phyloP scores from a whole-genome alignment of 2,888 invertebrate genomes.

The Myopa tessellatipennis region DNA sequence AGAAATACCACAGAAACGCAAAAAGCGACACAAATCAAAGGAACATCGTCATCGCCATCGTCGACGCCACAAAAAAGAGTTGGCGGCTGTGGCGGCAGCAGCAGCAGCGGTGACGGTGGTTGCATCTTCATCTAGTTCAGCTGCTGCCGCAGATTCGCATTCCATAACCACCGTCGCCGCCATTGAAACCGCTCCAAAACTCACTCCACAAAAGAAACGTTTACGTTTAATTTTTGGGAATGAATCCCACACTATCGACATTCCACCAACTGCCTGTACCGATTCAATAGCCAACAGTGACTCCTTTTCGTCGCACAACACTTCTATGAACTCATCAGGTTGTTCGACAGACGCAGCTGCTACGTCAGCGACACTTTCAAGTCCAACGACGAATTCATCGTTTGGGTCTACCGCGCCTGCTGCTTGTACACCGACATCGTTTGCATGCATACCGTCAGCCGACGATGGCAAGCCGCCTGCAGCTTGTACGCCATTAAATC shows the following conservation, averaged over 20 bases:
- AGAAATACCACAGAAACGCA: slow-evolving; percentile 64
- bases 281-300: slow-evolving; percentile 33
- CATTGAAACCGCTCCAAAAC: slow-evolving; percentile 33
- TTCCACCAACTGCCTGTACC: slow-evolving; percentile 76
- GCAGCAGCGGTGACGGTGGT: slow-evolving; percentile 13
- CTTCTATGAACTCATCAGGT: slow-evolving; percentile 46
- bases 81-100: slow-evolving; percentile 28
- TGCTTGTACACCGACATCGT: slow-evolving; percentile 50
- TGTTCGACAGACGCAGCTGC: slow-evolving; percentile 39
- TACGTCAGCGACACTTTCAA: slow-evolving; percentile 45
- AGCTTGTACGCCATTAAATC: slow-evolving; percentile 44
- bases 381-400: slow-evolving; percentile 49
- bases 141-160: slow-evolving; percentile 9
- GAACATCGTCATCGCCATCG: slow-evolving; percentile 58
- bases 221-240: slow-evolving; percentile 88
- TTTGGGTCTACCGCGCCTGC: slow-evolving; percentile 54
- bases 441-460: slow-evolving; percentile 44
- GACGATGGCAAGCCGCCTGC: slow-evolving; percentile 35
- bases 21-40: slow-evolving; percentile 74
- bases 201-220: slow-evolving; percentile 82
- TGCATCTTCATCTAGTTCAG: slow-evolving; percentile 3
- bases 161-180: not conserved
- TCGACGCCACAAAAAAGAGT: slow-evolving; percentile 43
- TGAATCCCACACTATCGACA: slow-evolving; percentile 88
- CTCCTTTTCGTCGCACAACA: slow-evolving; percentile 37